Conservation (phyloP, 2,888 invertebrate species). For the Lordiphosa fenestrarum region DNA sequence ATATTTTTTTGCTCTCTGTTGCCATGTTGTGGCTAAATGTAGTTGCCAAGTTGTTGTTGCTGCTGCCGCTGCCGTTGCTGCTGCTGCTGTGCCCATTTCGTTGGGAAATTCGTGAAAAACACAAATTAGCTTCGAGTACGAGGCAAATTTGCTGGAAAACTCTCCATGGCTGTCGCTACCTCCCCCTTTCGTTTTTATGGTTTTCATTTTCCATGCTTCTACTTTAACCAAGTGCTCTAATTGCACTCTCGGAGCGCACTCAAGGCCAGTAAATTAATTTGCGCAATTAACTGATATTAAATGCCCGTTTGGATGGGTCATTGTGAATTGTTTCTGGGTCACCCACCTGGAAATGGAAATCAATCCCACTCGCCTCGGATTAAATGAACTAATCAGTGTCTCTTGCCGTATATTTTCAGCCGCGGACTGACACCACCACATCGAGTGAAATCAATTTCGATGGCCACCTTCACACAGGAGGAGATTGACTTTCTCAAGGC, state of each 20-base stretch:
- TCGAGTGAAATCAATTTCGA: constrained; percentile 98
- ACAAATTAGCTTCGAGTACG: constrained; percentile 59
- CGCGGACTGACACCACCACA: constrained; percentile 98
- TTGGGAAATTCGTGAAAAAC: constrained; percentile 65
- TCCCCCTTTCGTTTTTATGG: constrained; percentile 18
- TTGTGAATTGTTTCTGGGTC: constrained; percentile 20
- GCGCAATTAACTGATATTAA: constrained; percentile 67
- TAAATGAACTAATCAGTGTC: neutral
- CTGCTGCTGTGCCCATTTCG: constrained; percentile 56
- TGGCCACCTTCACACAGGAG: constrained; percentile 97
- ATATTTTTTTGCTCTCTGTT: constrained; percentile 14
- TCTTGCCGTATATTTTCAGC: constrained; percentile 83
- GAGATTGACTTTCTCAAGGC: constrained; percentile 95
- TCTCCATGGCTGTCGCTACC: constrained; percentile 21
- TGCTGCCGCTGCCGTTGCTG: constrained; percentile 11
- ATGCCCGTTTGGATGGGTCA: constrained; percentile 59
- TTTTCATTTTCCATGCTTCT: constrained; percentile 27
- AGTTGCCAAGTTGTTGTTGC: constrained; percentile 20
- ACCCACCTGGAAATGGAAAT: constrained; percentile 6
- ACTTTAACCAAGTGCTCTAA: constrained; percentile 27
- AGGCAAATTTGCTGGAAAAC: constrained; percentile 51
- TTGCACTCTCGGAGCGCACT: constrained; percentile 28
- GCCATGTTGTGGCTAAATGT: constrained; percentile 24
- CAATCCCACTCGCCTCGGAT: neutral
- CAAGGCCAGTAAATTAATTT: constrained; percentile 64